Percentiles rank a stretch among this genome's conserved stretches.
These are phyloP conservation scores for Phytoseiulus persimilis DNA, from an alignment of 2,888 invertebrate species.

Conservation along the genomic window DNA sequence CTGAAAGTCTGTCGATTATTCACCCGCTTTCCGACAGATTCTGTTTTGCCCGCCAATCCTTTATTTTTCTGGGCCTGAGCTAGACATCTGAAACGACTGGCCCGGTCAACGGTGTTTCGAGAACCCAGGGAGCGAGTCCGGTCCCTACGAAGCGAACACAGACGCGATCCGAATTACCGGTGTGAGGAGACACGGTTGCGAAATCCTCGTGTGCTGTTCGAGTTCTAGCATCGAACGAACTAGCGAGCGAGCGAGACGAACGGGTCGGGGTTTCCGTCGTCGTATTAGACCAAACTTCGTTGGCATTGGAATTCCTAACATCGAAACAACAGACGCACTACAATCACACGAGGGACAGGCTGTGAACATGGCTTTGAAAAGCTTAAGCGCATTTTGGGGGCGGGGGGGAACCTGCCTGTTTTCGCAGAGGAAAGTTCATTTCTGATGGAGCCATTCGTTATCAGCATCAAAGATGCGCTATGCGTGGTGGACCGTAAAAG, in stretches of 20 bases:
- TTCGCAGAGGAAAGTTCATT: no score
- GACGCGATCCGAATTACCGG: not conserved
- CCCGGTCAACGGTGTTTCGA: not conserved
- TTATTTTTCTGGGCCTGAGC: not conserved
- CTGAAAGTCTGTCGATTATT: not conserved
- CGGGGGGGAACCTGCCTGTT: no score
- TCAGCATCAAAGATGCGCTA: no score
- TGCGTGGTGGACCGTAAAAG: no score
- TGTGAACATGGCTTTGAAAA: not conserved
- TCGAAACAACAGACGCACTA: not conserved
- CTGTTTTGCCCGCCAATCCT: not conserved
- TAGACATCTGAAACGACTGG: not conserved
- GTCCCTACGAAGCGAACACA: not conserved
- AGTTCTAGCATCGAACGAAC: not conserved
- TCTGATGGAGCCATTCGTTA: no score
- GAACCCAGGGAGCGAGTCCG: not conserved
- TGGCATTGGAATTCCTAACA: not conserved
- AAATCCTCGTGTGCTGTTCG: not conserved
- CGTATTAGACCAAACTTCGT: not conserved
- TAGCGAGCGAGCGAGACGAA: not conserved
- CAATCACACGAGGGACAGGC: not conserved
- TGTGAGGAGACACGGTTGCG: not conserved
- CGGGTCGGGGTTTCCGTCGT: not conserved
- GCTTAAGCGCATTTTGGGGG: no score
- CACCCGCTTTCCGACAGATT: not conserved